phyloP scores from a whole-genome alignment of 2,888 invertebrate species.

The Melieria picta region DNA sequence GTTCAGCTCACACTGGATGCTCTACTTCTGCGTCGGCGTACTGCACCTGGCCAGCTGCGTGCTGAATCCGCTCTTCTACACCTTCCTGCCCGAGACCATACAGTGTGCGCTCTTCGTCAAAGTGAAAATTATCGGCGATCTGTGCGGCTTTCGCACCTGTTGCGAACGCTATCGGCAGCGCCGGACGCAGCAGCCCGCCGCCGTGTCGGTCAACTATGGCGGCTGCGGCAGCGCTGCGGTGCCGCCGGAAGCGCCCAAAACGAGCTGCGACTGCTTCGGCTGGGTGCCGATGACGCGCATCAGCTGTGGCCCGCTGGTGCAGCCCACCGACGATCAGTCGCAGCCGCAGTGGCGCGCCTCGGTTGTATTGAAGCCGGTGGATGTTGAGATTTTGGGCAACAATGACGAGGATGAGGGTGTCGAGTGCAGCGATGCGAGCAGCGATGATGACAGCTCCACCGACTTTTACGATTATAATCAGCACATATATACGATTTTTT shows the following conservation, averaged over 20 bases:
- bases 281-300: not conserved
- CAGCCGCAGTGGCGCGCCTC: constrained; percentile 4
- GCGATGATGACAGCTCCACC: constrained; percentile 28
- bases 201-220: not conserved
- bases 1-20: constrained; percentile 64
- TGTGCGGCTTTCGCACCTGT: constrained; percentile 41
- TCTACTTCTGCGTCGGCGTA: constrained; percentile 68
- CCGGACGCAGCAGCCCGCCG: not conserved
- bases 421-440: constrained; percentile 40
- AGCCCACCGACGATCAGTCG: not conserved
- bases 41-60: constrained; percentile 69
- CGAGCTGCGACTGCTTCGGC: not conserved
- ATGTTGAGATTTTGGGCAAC: not conserved
- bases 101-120: constrained; percentile 45
- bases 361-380: constrained; percentile 9
- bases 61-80: constrained; percentile 71
- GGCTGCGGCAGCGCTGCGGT: not conserved
- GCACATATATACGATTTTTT: constrained; percentile 40
- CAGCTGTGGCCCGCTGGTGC: not conserved
- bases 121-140: constrained; percentile 34
- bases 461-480: constrained; percentile 26
- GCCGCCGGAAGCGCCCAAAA: not conserved
- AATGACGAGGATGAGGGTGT: constrained; percentile 43
- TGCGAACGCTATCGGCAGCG: constrained; percentile 24
- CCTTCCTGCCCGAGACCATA: constrained; percentile 70